These are phyloP conservation scores for Sula dactylatra DNA, from an alignment of 2,113 vertebrate species.

Conservation along the genomic window DNA sequence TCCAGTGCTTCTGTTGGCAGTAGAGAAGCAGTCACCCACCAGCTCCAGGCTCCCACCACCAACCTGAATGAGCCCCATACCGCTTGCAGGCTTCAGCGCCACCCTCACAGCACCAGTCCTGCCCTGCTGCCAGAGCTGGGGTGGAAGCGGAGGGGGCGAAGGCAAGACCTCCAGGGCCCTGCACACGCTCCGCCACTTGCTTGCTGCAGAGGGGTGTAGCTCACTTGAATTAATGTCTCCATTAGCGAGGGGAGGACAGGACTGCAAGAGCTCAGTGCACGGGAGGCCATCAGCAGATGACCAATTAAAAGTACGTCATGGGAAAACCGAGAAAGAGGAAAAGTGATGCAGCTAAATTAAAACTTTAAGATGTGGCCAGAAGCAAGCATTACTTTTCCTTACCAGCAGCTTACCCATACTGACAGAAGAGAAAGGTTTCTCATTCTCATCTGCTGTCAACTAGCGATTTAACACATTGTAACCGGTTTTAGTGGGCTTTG, in stretches of 20 bases:
- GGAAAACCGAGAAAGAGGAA: neutral
- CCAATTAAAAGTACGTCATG: neutral
- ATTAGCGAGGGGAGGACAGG: neutral
- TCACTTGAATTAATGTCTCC: neutral
- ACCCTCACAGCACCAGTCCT: neutral
- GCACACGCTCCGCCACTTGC: accelerated
- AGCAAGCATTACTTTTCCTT: neutral
- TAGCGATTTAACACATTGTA: neutral
- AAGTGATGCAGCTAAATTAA: neutral
- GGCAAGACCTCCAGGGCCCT: neutral
- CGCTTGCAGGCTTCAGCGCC: neutral
- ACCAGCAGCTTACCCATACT: neutral
- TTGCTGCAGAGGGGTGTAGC: neutral
- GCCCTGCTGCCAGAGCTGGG: neutral
- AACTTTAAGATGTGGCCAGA: neutral
- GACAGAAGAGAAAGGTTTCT: neutral
- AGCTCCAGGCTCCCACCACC: neutral
- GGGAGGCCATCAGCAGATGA: accelerated
- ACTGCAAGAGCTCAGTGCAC: neutral
- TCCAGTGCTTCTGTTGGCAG: neutral
- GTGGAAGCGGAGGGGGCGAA: accelerated
- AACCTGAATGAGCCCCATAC: neutral
- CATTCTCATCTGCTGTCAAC: neutral
- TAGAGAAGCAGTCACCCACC: neutral
- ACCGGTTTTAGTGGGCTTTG: neutral